Conservation (phyloP, 2,113 vertebrate genomes). For the Pollachius pollachius region DNA sequence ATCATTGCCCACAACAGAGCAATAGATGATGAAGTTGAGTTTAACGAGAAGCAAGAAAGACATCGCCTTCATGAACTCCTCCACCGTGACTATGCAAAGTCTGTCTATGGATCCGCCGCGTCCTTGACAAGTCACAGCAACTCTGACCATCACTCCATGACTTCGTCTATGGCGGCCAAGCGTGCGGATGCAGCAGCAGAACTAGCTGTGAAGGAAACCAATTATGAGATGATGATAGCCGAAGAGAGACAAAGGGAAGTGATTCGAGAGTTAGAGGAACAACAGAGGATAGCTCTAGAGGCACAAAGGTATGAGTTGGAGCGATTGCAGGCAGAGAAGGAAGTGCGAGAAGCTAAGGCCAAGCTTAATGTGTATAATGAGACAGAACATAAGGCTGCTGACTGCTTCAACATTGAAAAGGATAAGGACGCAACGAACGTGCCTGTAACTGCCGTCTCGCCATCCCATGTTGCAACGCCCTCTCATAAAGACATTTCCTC, state of each 20-base stretch:
- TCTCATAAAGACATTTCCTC: not conserved
- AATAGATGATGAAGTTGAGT: not conserved
- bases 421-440: too few species aligned
- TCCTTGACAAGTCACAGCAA: not conserved
- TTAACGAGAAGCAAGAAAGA: not conserved
- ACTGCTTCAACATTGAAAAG: too few species aligned
- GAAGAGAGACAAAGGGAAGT: conserved; percentile 21
- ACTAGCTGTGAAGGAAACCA: conserved; percentile 22
- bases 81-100: conserved; percentile 5
- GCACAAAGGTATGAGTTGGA: conserved; percentile 7
- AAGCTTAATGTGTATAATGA: too few species aligned
- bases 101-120: not conserved
- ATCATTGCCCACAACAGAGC: not conserved
- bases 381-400: too few species aligned
- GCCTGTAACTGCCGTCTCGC: too few species aligned
- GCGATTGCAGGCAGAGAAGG: conserved; percentile 16
- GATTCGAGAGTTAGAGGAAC: conserved; percentile 14
- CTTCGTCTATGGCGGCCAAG: too few species aligned
- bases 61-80: not conserved
- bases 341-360: conserved; percentile 3
- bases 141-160: not conserved
- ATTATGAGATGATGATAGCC: conserved; percentile 12
- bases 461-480: not conserved
- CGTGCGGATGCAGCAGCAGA: conserved; percentile 10
- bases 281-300: conserved; percentile 19